These are phyloP conservation scores for Lophochroa leadbeateri DNA, from an alignment of 2,113 vertebrate species.

Conservation along the genomic window DNA sequence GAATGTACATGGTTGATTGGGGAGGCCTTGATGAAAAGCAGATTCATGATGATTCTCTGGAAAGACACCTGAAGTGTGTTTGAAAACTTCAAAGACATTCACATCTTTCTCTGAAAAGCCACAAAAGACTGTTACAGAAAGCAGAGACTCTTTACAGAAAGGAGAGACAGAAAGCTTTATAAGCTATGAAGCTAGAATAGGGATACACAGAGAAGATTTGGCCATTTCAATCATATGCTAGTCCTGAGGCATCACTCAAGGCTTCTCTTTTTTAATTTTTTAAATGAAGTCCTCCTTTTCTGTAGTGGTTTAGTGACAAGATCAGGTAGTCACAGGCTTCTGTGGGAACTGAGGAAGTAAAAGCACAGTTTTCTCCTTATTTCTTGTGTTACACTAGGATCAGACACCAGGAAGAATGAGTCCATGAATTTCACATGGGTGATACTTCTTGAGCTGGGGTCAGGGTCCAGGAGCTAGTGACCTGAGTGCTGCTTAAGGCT, in stretches of 20 bases:
- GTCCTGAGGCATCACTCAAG: neutral
- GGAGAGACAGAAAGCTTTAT: neutral
- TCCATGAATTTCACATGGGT: neutral
- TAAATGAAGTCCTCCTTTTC: neutral
- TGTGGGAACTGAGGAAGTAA: neutral
- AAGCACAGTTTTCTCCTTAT: neutral
- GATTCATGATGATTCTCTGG: neutral
- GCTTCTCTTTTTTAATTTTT: neutral
- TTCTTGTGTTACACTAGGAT: neutral
- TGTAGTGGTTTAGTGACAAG: neutral
- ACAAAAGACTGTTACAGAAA: neutral
- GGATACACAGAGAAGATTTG: neutral
- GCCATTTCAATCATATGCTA: neutral
- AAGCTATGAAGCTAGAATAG: neutral
- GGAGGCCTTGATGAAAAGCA: neutral
- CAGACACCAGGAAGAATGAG: neutral
- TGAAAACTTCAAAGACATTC: constrained; percentile 22
- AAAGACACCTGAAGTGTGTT: neutral
- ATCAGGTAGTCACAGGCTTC: neutral
- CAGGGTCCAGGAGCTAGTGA: neutral
- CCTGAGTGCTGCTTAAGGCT: neutral
- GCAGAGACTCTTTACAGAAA: neutral
- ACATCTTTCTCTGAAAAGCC: constrained; percentile 7
- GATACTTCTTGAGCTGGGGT: neutral
- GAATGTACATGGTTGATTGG: neutral